Evolutionary conservation across 1,140 invertebrate species (phyloP).

Genomic region (Drosophila subobscura): DNA sequence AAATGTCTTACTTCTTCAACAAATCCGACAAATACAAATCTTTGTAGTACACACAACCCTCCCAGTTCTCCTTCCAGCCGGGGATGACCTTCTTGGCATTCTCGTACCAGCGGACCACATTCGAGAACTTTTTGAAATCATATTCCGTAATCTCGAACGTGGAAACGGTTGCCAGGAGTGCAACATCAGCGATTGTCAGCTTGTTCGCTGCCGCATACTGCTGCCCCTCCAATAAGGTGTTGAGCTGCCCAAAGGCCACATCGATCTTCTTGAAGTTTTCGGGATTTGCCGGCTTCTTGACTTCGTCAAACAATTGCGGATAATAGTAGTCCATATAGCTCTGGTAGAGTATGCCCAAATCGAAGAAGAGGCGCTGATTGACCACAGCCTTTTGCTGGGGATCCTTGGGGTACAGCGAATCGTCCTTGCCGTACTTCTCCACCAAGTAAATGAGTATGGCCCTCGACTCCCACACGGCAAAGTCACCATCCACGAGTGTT

Average conservation of each 20-base stretch:
- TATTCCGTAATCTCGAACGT: conserved; percentile 87
- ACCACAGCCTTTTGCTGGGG: conserved; percentile 87
- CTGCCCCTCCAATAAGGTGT: conserved; percentile 87
- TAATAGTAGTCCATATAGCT: conserved; percentile 85
- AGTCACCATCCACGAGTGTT: conserved; percentile 88
- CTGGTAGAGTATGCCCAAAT: conserved; percentile 87
- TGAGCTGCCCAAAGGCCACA: conserved; percentile 86
- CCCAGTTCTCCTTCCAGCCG: conserved; percentile 89
- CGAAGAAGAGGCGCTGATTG: conserved; percentile 90
- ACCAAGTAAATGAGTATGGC: conserved; percentile 89
- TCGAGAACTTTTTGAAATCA: conserved; percentile 87
- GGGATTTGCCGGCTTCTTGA: conserved; percentile 86
- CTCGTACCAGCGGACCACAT: conserved; percentile 88
- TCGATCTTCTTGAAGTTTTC: conserved; percentile 87
- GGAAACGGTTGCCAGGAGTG: conserved; percentile 86
- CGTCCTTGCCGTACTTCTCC: conserved; percentile 87
- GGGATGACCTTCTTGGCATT: conserved; percentile 87
- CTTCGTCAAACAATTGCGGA: conserved; percentile 87
- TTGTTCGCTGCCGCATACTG: conserved; percentile 87
- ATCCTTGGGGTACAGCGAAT: conserved; percentile 88
- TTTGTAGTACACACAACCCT: conserved; percentile 84
- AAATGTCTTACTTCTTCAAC: conserved; percentile 26
- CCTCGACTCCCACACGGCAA: conserved; percentile 87
- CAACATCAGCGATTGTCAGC: conserved; percentile 89
- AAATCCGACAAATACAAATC: conserved; percentile 42